Base-by-base conservation (phyloP, 2,113 vertebrate genomes). In the Aramus guarauna region DNA sequence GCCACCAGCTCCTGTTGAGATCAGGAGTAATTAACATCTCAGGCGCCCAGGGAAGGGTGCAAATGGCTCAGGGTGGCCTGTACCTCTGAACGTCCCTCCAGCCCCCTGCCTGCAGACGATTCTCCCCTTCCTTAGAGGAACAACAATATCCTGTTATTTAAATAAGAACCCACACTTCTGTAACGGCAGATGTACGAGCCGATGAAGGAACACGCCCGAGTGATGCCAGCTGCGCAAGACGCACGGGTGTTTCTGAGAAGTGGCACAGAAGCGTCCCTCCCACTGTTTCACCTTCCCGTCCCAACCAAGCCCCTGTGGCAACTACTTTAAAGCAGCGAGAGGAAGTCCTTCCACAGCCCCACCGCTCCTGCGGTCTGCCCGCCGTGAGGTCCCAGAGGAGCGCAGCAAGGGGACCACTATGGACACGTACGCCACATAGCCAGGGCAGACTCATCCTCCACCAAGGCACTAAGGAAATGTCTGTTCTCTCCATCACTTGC, bases 371-470 rank as follows among this genome's bases (percentile, higher is more conserved):
- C 3, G 6, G 43, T 39, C 52, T 7, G 2, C 12, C 9, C 2
- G 2, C 12, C 2, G 3, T 1, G 8, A 10, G 37, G 29, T 32
- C 45, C 0, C 0, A 88, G 18, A 52, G 23, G 8, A 82, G 18
- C 1, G 2, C 50, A 81, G 11, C 8, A 3, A 73, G 41, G 27
- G 18, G 16, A 85, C 6, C 10, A 11, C 34, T 9, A 45, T 1
- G 20, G 45, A 59, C 17, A 73, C 0, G 1, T 5, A 69, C 5
- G 6, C 10, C 1, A 0, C 1, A 4, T 19, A 27, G 26, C 58
- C 23, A 63, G 41, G 32, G 13, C 21, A 89, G 24, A 29, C 9
- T 69, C 5, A 0, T 24, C 8, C 43, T 75, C 48, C 18, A 47
- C 11, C 0, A 0, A 71, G 39, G 1, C 67, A 23, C 39, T 27